Conservation (phyloP, 2,888 invertebrate species). For the Steinernema carpocapsae region DNA sequence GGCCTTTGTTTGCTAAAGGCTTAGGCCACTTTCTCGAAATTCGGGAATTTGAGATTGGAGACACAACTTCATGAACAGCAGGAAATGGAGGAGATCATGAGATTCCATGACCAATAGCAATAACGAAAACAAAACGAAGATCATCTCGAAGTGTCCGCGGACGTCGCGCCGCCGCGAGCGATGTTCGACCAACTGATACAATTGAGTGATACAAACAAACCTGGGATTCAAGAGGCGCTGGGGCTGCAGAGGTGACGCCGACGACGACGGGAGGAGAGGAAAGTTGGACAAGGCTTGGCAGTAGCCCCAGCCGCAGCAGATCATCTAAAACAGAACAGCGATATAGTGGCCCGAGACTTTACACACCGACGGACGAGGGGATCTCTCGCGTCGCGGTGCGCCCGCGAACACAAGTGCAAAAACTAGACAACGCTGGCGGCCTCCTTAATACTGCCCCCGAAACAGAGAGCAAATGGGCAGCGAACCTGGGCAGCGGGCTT, state of each 20-base stretch:
- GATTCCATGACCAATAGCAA: conserved; percentile 2
- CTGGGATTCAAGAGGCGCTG: conserved; percentile 9
- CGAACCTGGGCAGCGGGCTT: background rate
- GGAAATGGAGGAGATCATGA: conserved; percentile 9
- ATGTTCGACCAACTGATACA: conserved; percentile 27
- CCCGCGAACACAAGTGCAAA: conserved; percentile 35
- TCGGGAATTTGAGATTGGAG: too few species aligned
- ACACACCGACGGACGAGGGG: background rate
- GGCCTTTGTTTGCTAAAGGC: too few species aligned
- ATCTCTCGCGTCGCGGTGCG: conserved; percentile 15
- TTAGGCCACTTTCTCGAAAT: too few species aligned
- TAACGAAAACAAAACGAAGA: too few species aligned
- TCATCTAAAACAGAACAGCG: conserved; percentile 35
- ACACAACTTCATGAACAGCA: too few species aligned
- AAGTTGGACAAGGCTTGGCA: conserved; percentile 34
- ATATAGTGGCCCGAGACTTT: conserved; percentile 34
- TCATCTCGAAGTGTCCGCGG: too few species aligned
- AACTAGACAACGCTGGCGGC: conserved; percentile 34
- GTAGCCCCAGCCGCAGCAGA: conserved; percentile 35
- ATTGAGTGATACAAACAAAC: conserved; percentile 23
- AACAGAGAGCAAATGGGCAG: background rate
- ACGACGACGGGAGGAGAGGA: conserved; percentile 32
- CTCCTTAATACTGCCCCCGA: conserved; percentile 21
- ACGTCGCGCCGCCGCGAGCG: background rate
- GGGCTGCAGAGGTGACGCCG: conserved; percentile 27